Evolutionary conservation across 2,797 vertebrate genomes (phyloP), one percentile per base, ranked within the genome.

Genomic region (Mallotus villosus): DNA sequence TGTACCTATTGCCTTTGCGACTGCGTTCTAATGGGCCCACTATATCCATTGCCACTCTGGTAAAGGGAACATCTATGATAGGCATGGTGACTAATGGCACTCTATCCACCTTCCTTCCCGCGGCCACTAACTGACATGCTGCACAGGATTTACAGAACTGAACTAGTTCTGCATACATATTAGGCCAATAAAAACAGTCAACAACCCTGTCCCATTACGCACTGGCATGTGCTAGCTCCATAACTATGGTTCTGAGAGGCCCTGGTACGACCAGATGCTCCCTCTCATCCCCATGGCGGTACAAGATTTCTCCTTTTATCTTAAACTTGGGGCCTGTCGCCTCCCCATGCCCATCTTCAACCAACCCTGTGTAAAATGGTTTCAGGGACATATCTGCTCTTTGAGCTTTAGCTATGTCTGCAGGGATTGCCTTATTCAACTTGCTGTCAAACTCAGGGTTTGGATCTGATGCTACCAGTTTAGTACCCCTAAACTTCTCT

Each of bases 121-220:
- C n/a, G n/a, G n/a, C n/a, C n/a, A n/a, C n/a, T n/a, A n/a, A n/a
- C n/a, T n/a, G n/a, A n/a, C n/a, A n/a, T 25, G 19, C 11, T 11
- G 29, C 29, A 63, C 72, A 68, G 11, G 5, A 29, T 9, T 22
- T 61, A 58, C 24, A 68, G 32, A 46, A 62, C 14, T 69, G 11
- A n/a, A n/a, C n/a, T n/a, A 74, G 59, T 21, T 74, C 32, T 12
- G 46, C 4, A 59, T 68, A 68, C 67, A 68, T 57, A 5, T 22
- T 27, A 51, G 66, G 46, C 65, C 72, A 74, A 59, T 51, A 25
- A 62, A 74, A 74, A 11, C 21, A 14, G 12, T 34, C 46, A 24
- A 22, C 49, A n/a, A 64, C 53, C 53, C 63, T 67, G 8, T n/a
- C 49, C 51, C 41, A 29, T 6, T 6, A 34, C 8, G 34, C 34